These are phyloP conservation scores for Gnathonemus longibarbis DNA, from an alignment of 2,113 vertebrate genomes.

Conservation along the genomic window DNA sequence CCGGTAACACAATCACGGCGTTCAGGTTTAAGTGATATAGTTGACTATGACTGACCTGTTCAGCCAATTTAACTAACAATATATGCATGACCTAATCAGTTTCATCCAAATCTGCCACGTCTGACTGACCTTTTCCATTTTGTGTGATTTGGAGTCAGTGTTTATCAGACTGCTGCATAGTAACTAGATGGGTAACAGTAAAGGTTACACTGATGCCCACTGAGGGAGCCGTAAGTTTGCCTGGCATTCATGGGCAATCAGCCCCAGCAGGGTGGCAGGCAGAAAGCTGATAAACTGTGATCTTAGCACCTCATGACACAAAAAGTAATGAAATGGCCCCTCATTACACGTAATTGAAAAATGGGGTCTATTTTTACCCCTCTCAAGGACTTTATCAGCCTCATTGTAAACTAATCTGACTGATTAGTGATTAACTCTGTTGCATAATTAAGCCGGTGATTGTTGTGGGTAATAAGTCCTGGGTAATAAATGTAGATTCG, in stretches of 20 bases:
- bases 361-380: conserved; percentile 3
- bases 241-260: neutral
- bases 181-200: neutral
- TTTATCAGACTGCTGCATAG: neutral
- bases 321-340: neutral
- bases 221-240: neutral
- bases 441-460: conserved; percentile 60
- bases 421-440: conserved; percentile 60
- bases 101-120: neutral
- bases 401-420: conserved; percentile 48
- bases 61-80: neutral
- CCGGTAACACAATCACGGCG: neutral
- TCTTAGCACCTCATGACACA: neutral
- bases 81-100: neutral
- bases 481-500: conserved; percentile 35
- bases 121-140: neutral
- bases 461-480: conserved; percentile 48
- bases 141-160: neutral
- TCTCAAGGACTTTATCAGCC: neutral
- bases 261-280: neutral
- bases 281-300: neutral
- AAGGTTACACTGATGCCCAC: neutral
- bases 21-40: neutral
- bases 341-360: conserved; percentile 13
- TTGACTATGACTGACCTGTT: neutral